These are phyloP conservation scores for Acridotheres tristis DNA, from an alignment of 2,797 vertebrate species.

Conservation along the genomic window DNA sequence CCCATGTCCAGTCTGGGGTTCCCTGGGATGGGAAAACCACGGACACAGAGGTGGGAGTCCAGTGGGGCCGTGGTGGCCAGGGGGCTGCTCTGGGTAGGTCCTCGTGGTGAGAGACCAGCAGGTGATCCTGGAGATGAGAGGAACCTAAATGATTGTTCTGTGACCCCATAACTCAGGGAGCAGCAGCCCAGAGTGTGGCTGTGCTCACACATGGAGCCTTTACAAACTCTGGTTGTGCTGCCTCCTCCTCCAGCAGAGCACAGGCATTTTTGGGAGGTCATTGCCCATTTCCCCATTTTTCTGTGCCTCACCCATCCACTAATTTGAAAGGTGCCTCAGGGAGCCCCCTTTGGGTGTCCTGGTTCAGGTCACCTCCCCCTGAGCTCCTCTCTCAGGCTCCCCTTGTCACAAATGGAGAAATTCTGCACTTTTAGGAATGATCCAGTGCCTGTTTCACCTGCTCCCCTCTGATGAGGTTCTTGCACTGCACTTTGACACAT, in stretches of 20 bases:
- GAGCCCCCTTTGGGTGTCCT: background rate
- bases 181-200: background rate
- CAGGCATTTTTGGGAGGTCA: background rate
- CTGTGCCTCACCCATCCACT: background rate
- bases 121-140: background rate
- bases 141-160: fast-evolving
- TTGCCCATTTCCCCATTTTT: background rate
- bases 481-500: background rate
- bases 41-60: background rate
- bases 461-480: background rate
- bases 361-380: background rate
- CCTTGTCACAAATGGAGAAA: background rate
- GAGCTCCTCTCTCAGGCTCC: background rate
- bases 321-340: background rate
- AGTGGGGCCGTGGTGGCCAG: background rate
- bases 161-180: fast-evolving
- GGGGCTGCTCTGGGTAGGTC: background rate
- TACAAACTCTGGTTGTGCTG: background rate
- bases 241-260: background rate
- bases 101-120: background rate
- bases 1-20: background rate
- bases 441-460: background rate
- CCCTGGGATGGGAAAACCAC: fast-evolving
- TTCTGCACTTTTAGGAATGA: background rate
- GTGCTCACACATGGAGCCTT: background rate